Percentiles rank a stretch among this genome's conserved stretches.
phyloP scores from a whole-genome alignment of 2,888 invertebrate genomes.

The Rhyacophila evoluta region DNA sequence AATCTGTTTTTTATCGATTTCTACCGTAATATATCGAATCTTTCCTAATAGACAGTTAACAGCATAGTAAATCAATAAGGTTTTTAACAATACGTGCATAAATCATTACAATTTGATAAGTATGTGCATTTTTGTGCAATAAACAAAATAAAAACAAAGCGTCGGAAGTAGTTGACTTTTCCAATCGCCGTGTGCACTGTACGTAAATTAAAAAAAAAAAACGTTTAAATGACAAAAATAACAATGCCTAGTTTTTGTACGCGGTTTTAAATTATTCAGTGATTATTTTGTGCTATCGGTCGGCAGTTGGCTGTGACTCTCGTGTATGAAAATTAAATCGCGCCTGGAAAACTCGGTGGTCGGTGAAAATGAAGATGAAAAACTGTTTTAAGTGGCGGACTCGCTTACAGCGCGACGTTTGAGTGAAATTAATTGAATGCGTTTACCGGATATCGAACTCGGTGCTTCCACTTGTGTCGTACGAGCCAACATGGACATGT shows the following conservation, averaged over 20 bases:
- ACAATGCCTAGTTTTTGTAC: background rate
- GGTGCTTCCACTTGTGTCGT: background rate
- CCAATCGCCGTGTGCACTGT: background rate
- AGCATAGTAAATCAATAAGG: background rate
- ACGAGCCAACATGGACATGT: background rate
- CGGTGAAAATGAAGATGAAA: slow-evolving; percentile 23
- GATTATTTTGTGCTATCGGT: background rate
- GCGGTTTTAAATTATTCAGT: background rate
- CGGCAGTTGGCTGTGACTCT: background rate
- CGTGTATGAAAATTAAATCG: background rate
- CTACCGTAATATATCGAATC: background rate
- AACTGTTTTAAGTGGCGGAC: slow-evolving; percentile 8
- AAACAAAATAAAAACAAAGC: slow-evolving; percentile 27
- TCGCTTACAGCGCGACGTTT: slow-evolving; percentile 18
- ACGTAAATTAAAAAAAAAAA: background rate
- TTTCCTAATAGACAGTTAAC: background rate
- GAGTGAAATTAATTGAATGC: background rate
- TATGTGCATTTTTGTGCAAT: slow-evolving; percentile 4
- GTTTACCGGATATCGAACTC: background rate
- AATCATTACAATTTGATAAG: background rate
- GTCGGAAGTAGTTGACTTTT: slow-evolving; percentile 5
- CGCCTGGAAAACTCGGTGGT: background rate
- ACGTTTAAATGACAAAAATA: background rate
- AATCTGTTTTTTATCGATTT: slow-evolving; percentile 33
- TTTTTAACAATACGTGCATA: background rate